phyloP scores from a whole-genome alignment of 2,113 vertebrate species.

The Hippolais icterina region DNA sequence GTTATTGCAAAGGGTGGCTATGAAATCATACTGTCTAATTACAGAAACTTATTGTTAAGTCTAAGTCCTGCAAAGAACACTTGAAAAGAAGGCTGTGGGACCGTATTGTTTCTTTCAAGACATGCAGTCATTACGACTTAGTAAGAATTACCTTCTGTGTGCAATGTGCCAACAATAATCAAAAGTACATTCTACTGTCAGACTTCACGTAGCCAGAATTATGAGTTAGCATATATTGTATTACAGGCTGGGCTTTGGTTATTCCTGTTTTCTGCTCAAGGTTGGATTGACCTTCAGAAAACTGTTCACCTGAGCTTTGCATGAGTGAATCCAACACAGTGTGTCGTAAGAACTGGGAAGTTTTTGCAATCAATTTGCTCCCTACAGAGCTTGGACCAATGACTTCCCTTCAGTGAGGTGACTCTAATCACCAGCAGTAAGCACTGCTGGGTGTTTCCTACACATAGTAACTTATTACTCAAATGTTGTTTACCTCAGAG shows the following conservation, averaged over 20 bases:
- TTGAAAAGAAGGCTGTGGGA: background rate
- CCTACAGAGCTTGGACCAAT: background rate
- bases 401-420: background rate
- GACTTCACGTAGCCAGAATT: background rate
- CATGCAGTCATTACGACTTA: background rate
- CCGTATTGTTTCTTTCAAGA: background rate
- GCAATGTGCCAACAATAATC: background rate
- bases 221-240: background rate
- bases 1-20: background rate
- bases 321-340: background rate
- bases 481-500: constrained; percentile 14
- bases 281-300: constrained; percentile 1
- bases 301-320: background rate
- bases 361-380: background rate
- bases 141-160: background rate
- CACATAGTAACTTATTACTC: constrained; percentile 4
- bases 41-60: background rate
- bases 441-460: constrained; percentile 17
- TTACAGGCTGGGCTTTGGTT: background rate
- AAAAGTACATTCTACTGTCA: background rate
- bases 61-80: background rate
- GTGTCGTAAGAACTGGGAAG: background rate
- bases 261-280: background rate
- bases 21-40: background rate
- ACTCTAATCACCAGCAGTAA: background rate